Percentiles rank a stretch among this genome's conserved stretches.
phyloP scores from a whole-genome alignment of 2,888 invertebrate species.

The Drosophila greeni region DNA sequence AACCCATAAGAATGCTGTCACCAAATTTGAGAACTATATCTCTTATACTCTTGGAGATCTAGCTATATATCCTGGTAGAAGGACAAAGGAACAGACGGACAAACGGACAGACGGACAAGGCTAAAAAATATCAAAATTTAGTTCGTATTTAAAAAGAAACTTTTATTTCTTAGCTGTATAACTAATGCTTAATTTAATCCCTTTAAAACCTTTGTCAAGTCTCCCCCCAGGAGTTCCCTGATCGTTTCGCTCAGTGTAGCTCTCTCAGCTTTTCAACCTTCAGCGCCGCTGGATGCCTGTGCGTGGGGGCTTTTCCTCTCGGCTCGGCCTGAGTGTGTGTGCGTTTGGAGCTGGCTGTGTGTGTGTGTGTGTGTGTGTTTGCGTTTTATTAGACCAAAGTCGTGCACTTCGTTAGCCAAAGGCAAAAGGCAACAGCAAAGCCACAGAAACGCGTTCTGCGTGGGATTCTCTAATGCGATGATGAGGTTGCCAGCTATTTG shows the following conservation, averaged over 20 bases:
- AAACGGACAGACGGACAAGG: not conserved
- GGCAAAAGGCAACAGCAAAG: constrained; percentile 15
- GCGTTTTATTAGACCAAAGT: constrained; percentile 67
- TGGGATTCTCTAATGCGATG: constrained; percentile 67
- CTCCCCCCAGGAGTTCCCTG: not conserved
- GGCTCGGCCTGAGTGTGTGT: constrained; percentile 16
- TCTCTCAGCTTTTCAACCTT: constrained; percentile 55
- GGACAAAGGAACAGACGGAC: not conserved
- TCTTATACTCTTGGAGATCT: not conserved
- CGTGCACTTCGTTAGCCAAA: constrained; percentile 71
- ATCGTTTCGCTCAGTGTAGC: constrained; percentile 8
- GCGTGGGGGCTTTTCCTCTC: constrained; percentile 66
- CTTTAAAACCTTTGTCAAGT: not conserved
- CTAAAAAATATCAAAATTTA: not conserved
- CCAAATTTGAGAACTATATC: not conserved
- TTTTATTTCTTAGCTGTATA: not conserved
- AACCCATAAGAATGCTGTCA: not conserved
- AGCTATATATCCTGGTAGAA: not conserved
- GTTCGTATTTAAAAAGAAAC: not conserved
- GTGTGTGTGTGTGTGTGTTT: constrained; percentile 27
- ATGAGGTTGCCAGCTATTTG: constrained; percentile 42
- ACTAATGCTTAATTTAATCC: not conserved
- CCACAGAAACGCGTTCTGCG: constrained; percentile 56
- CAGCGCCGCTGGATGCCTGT: constrained; percentile 44
- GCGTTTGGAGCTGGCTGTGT: constrained; percentile 12